Conservation (phyloP, 2,797 vertebrate species). For the Knipowitschia caucasica region DNA sequence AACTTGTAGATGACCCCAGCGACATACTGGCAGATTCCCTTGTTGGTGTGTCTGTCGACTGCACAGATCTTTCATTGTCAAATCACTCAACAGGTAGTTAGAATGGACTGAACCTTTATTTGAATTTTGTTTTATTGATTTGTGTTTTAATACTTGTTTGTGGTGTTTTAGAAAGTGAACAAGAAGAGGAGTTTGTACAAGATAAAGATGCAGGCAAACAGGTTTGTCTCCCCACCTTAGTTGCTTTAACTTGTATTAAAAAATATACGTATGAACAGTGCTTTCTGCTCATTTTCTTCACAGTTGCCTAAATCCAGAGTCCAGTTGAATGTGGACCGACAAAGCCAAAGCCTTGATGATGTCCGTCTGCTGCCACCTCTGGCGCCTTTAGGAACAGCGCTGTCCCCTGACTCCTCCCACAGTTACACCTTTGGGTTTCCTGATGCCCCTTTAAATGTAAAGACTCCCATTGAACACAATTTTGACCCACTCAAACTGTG, state of each 20-base stretch:
- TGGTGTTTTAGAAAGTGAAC: conserved; percentile 41
- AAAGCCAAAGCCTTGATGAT: conserved; percentile 81
- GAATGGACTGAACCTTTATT: conserved; percentile 1
- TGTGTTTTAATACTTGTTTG: conserved; percentile 4
- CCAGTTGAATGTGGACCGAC: conserved; percentile 61
- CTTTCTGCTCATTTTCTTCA: conserved; percentile 9
- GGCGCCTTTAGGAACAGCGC: conserved; percentile 40
- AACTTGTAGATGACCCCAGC: conserved; percentile 72
- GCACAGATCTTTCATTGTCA: conserved; percentile 56
- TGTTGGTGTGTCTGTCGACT: conserved; percentile 75
- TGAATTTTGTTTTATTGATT: background rate
- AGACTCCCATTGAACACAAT: conserved; percentile 50
- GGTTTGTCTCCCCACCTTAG: conserved; percentile 57
- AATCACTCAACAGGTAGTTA: conserved; percentile 69
- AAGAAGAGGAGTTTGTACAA: conserved; percentile 48
- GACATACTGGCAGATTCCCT: conserved; percentile 76
- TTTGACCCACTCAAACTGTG: conserved; percentile 70
- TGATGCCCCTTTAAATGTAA: conserved; percentile 60
- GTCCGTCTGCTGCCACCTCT: conserved; percentile 66
- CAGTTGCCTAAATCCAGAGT: conserved; percentile 55
- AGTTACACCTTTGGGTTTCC: conserved; percentile 79
- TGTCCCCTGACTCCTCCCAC: conserved; percentile 75
- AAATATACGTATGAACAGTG: background rate
- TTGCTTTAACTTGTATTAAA: background rate
- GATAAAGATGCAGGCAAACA: conserved; percentile 68